A percentile compares a stretch with the other conserved stretches of the same genome.
Conservation (phyloP, 2,113 vertebrate species). For the Percopsis transmontana region DNA sequence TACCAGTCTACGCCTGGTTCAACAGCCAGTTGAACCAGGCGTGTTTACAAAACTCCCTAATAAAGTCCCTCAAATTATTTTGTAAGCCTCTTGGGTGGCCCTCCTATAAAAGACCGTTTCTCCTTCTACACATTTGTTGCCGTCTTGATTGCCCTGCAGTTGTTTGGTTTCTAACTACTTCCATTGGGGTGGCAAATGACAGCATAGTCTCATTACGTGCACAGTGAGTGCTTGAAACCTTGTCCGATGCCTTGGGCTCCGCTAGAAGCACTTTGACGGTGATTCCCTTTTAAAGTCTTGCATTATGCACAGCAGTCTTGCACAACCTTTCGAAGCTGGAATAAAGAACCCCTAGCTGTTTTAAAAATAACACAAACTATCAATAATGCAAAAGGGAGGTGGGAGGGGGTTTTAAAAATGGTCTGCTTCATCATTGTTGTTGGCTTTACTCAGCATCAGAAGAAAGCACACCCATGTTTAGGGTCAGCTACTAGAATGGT, state of each 20-base stretch:
- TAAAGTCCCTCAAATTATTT: conserved; percentile 47
- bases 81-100: conserved; percentile 47
- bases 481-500: background rate
- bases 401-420: conserved; percentile 36
- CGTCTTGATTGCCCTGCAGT: conserved; percentile 1
- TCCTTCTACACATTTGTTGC: conserved; percentile 28
- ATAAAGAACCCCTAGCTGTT: conserved; percentile 13
- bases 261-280: background rate
- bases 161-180: conserved; percentile 8
- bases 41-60: conserved; percentile 38
- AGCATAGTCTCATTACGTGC: conserved; percentile 24
- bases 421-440: conserved; percentile 38
- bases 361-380: conserved; percentile 68
- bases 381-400: conserved; percentile 64
- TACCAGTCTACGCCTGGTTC: conserved; percentile 14
- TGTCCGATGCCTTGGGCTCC: conserved; percentile 10
- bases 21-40: conserved; percentile 6
- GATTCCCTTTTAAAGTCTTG: conserved; percentile 37
- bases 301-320: conserved; percentile 63
- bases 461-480: background rate
- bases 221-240: conserved; percentile 25
- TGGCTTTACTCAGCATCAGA: background rate
- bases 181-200: conserved; percentile 52
- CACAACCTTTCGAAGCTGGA: conserved; percentile 49
- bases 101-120: conserved; percentile 18